These are phyloP conservation scores for Saturnia japonica DNA, from an alignment of 2,888 invertebrate genomes.

Conservation along the genomic window DNA sequence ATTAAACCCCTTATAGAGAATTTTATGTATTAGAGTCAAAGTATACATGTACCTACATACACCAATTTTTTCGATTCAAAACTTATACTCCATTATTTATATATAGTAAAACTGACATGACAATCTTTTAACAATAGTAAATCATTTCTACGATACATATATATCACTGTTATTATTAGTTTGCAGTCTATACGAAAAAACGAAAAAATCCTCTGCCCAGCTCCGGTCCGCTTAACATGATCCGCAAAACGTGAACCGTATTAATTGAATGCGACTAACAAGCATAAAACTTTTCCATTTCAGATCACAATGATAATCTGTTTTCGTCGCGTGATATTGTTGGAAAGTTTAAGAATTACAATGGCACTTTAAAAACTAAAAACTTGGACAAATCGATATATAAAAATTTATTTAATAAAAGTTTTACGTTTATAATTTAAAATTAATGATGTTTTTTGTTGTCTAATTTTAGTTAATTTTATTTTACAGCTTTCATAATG, in stretches of 20 bases:
- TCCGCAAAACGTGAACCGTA: slow-evolving; percentile 33
- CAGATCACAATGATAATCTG: slow-evolving; percentile 34
- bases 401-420: no score
- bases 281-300: slow-evolving; percentile 36
- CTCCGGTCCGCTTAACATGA: slow-evolving; percentile 23
- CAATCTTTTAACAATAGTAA: no score
- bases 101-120: no score
- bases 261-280: slow-evolving; percentile 40
- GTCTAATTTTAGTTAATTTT: no score
- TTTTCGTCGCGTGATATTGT: slow-evolving; percentile 30
- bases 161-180: not conserved
- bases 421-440: no score
- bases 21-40: no score
- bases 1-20: no score
- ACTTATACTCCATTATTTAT: no score
- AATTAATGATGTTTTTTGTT: no score
- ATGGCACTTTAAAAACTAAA: not conserved
- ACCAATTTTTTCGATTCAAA: no score
- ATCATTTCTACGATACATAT: not conserved
- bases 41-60: no score
- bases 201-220: slow-evolving; percentile 15
- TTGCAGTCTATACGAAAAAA: not conserved
- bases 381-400: not conserved
- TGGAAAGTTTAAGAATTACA: not conserved
- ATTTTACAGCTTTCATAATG: no score